phyloP scores from a whole-genome alignment of 2,888 invertebrate genomes.

The Bembecia ichneumoniformis region DNA sequence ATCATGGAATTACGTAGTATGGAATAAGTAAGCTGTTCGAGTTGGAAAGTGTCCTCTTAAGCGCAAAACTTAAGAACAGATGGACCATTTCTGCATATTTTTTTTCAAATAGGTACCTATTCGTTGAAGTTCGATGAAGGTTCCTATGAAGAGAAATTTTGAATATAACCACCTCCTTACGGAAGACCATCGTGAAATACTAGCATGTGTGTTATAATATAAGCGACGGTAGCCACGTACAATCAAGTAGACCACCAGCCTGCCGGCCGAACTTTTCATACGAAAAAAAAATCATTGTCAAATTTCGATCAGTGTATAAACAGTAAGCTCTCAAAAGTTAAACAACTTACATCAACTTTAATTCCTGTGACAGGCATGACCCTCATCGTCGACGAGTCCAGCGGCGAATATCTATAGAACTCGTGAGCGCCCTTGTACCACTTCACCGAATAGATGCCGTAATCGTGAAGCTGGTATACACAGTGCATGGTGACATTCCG shows the following conservation, averaged over 20 bases:
- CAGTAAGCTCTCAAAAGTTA: background rate
- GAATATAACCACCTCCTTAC: no score
- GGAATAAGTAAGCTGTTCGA: no score
- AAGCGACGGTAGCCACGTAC: background rate
- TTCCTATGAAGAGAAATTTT: no score
- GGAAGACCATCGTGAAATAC: no score
- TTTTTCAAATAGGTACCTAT: no score
- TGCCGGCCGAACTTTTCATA: background rate
- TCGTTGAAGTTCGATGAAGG: no score
- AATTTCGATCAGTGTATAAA: background rate
- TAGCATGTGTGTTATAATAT: no score
- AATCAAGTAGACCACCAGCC: background rate
- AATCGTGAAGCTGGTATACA: conserved; percentile 81
- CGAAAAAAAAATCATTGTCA: background rate
- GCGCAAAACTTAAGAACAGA: no score
- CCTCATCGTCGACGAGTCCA: conserved; percentile 80
- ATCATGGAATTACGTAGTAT: no score
- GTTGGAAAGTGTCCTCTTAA: no score
- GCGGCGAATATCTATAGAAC: conserved; percentile 87
- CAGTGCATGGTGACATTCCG: conserved; percentile 81
- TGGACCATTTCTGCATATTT: no score
- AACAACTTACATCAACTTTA: conserved; percentile 83
- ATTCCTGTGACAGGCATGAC: conserved; percentile 81
- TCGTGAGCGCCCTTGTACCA: conserved; percentile 88
- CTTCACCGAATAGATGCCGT: conserved; percentile 85